phyloP scores from a whole-genome alignment of 2,888 invertebrate genomes.

The Criorhina ranunculi region DNA sequence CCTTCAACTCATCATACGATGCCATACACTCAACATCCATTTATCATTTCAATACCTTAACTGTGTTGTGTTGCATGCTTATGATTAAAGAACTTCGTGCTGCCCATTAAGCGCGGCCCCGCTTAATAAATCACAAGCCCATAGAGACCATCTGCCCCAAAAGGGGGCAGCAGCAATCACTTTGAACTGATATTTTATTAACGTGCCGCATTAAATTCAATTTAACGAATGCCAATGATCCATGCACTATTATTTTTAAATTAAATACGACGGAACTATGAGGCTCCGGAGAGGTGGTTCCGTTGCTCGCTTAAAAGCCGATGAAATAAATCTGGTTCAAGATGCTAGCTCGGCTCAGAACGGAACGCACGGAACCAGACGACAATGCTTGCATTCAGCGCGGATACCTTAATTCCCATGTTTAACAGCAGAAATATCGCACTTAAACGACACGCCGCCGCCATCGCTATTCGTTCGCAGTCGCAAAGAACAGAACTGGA shows the following conservation, averaged over 20 bases:
- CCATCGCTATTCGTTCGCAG: slow-evolving; percentile 25
- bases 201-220: slow-evolving; percentile 75
- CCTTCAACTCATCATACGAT: slow-evolving; percentile 58
- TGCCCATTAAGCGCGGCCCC: slow-evolving; percentile 61
- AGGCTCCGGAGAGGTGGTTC: slow-evolving; percentile 25
- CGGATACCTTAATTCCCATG: slow-evolving; percentile 74
- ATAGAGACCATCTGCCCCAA: slow-evolving; percentile 37
- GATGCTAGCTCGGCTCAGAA: slow-evolving; percentile 32
- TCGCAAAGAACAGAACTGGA: slow-evolving; percentile 44
- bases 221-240: slow-evolving; percentile 70
- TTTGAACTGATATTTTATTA: slow-evolving; percentile 70
- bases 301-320: slow-evolving; percentile 46
- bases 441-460: slow-evolving; percentile 72
- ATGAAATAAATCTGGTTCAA: slow-evolving; percentile 66
- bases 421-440: slow-evolving; percentile 74
- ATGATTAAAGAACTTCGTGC: slow-evolving; percentile 68
- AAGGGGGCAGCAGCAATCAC: slow-evolving; percentile 68
- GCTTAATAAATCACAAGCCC: slow-evolving; percentile 61
- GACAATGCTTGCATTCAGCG: slow-evolving; percentile 59
- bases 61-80: slow-evolving; percentile 12
- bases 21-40: slow-evolving; percentile 35
- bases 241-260: slow-evolving; percentile 71
- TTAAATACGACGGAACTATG: slow-evolving; percentile 49
- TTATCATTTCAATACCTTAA: slow-evolving; percentile 61
- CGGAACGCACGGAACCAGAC: slow-evolving; percentile 70